Conservation (phyloP, 2,113 vertebrate species). For the Saiga tatarica region DNA sequence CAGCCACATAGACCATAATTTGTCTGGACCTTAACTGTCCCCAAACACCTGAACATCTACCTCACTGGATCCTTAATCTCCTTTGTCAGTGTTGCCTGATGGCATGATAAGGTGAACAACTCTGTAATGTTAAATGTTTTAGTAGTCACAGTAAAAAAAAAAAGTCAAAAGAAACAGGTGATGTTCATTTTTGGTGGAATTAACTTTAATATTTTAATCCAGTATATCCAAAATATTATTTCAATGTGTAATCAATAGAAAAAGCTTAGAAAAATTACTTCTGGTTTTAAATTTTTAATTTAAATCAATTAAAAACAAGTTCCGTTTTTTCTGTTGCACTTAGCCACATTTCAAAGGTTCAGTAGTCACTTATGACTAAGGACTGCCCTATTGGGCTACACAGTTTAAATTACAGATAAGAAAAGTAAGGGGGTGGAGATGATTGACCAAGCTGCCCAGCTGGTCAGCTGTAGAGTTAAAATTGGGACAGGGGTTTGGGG, state of each 20-base stretch:
- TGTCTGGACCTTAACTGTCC: neutral
- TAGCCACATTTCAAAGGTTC: neutral
- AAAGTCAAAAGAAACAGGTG: neutral
- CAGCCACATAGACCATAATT: neutral
- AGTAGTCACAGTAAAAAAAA: neutral
- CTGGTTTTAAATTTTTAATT: neutral
- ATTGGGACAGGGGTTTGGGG: neutral
- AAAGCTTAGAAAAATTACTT: neutral
- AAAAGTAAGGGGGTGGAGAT: neutral
- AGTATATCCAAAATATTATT: neutral
- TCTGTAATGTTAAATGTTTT: neutral
- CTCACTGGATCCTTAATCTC: neutral
- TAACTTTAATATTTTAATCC: neutral
- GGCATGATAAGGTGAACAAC: neutral
- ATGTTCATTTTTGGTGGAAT: neutral
- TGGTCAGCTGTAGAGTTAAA: neutral
- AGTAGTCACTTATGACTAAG: neutral
- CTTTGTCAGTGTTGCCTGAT: neutral
- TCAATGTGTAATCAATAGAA: neutral
- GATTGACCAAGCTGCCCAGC: neutral
- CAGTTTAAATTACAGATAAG: neutral
- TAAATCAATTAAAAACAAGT: neutral
- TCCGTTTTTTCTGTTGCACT: neutral
- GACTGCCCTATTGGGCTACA: accelerated
- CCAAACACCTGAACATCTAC: neutral